phyloP scores from a whole-genome alignment of 2,797 vertebrate species.

The Poecilia velifera region DNA sequence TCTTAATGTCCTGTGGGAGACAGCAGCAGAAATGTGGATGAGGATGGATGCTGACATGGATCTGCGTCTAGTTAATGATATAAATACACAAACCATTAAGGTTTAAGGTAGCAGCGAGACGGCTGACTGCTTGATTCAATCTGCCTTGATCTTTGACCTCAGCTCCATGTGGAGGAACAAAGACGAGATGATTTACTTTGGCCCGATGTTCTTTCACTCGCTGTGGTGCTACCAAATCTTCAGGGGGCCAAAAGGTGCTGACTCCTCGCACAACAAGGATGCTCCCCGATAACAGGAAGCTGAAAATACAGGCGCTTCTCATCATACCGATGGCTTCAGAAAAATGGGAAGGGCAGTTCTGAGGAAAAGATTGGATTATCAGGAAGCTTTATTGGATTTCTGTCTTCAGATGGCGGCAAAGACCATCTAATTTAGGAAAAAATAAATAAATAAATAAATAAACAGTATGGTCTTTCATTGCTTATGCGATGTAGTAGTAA shows the following conservation, averaged over 20 bases:
- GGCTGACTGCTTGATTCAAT: constrained; percentile 72
- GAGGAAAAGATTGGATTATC: background rate
- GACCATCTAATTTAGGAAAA: too few relatives aligned
- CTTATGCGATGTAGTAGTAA: background rate
- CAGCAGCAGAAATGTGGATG: constrained; percentile 20
- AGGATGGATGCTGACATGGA: constrained; percentile 52
- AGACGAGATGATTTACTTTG: constrained; percentile 51
- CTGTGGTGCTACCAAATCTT: constrained; percentile 35
- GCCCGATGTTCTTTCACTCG: constrained; percentile 18
- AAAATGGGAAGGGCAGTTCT: background rate
- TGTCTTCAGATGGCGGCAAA: background rate
- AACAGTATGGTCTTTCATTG: too few relatives aligned
- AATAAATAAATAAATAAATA: too few relatives aligned
- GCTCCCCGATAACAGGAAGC: constrained; percentile 6
- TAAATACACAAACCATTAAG: constrained; percentile 63
- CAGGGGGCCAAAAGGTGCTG: constrained; percentile 28
- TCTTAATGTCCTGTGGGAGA: constrained; percentile 40
- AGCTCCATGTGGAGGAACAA: constrained; percentile 42
- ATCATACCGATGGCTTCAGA: background rate
- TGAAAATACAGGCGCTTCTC: constrained; percentile 8
- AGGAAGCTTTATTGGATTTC: background rate
- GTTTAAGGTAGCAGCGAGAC: constrained; percentile 38
- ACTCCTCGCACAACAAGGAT: constrained; percentile 51
- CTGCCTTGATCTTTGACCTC: constrained; percentile 58
- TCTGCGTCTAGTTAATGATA: constrained; percentile 36